Percentiles rank a stretch among this genome's conserved stretches.
These are phyloP conservation scores for Drepanosiphum platanoidis DNA, from an alignment of 2,888 invertebrate genomes.

Conservation along the genomic window DNA sequence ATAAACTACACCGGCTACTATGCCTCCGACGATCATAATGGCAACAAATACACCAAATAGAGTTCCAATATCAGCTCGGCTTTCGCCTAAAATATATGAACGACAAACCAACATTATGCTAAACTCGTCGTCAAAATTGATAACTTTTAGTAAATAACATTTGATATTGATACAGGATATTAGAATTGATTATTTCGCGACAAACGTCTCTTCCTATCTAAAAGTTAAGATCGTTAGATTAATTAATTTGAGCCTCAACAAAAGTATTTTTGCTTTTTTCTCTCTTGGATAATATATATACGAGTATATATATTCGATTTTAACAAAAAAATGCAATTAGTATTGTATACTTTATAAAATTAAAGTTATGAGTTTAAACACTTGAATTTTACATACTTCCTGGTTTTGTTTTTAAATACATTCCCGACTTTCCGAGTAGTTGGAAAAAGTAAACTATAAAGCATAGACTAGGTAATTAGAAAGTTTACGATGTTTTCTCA, in stretches of 20 bases:
- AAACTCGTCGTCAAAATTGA: not conserved
- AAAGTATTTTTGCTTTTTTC: too few relatives aligned
- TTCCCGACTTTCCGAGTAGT: not conserved
- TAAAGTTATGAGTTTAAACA: not conserved
- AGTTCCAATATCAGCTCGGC: constrained; percentile 72
- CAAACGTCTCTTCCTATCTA: not conserved
- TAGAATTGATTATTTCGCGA: not conserved
- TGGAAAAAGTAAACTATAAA: constrained; percentile 13
- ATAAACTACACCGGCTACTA: constrained; percentile 73
- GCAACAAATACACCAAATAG: constrained; percentile 75
- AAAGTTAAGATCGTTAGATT: not conserved
- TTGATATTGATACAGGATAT: not conserved
- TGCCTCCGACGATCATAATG: constrained; percentile 72
- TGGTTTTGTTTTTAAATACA: constrained; percentile 13
- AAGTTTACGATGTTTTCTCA: constrained; percentile 30
- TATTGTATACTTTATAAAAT: not conserved
- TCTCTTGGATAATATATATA: not conserved
- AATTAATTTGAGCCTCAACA: not conserved
- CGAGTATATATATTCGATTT: not conserved
- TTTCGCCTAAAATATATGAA: constrained; percentile 67
- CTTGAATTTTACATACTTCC: not conserved
- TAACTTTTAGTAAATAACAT: not conserved
- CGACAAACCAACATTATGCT: not conserved
- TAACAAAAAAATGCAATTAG: not conserved
- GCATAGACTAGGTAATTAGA: constrained; percentile 21